A percentile compares a stretch with the other conserved stretches of the same genome.
phyloP scores from a whole-genome alignment of 2,797 vertebrate genomes.

The Sparidentex hasta region DNA sequence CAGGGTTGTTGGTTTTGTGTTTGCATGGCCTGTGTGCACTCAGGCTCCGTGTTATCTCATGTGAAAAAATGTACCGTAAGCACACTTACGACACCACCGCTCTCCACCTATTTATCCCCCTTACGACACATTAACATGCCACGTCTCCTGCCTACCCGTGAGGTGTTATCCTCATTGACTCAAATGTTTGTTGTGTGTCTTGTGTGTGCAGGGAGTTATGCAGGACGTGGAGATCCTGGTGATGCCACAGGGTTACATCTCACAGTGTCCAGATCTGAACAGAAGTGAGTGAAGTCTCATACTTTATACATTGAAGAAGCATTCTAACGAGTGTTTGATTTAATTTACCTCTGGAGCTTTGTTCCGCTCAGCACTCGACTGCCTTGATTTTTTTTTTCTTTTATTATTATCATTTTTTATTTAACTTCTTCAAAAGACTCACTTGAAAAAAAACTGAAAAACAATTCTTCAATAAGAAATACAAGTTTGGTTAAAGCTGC shows the following conservation, averaged over 20 bases:
- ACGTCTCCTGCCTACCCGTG: constrained; percentile 24
- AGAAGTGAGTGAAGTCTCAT: constrained; percentile 91
- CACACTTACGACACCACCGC: not conserved
- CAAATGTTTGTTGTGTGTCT: constrained; percentile 43
- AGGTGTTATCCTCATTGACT: constrained; percentile 24
- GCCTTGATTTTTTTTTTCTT: constrained; percentile 12
- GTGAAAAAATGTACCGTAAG: constrained; percentile 41
- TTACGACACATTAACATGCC: constrained; percentile 42
- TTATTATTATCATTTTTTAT: not conserved
- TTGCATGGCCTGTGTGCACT: constrained; percentile 2
- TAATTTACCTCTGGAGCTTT: constrained; percentile 5
- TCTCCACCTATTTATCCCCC: constrained; percentile 15
- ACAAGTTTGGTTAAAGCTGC: constrained; percentile 2
- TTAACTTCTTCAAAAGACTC: constrained; percentile 28
- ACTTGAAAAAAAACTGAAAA: constrained; percentile 25
- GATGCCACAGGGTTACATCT: constrained; percentile 98
- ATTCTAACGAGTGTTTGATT: constrained; percentile 30
- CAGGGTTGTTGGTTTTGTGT: constrained; percentile 35
- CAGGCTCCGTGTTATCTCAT: constrained; percentile 38
- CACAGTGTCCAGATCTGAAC: constrained; percentile 98
- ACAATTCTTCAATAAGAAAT: not conserved
- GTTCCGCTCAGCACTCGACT: constrained; percentile 30
- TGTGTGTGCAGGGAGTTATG: constrained; percentile 91
- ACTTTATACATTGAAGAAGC: not conserved
- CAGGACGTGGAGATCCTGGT: constrained; percentile 97